phyloP scores from a whole-genome alignment of 30 jellyfish, hydroid and myxozoan genomes.

The Hydra vulgaris region DNA sequence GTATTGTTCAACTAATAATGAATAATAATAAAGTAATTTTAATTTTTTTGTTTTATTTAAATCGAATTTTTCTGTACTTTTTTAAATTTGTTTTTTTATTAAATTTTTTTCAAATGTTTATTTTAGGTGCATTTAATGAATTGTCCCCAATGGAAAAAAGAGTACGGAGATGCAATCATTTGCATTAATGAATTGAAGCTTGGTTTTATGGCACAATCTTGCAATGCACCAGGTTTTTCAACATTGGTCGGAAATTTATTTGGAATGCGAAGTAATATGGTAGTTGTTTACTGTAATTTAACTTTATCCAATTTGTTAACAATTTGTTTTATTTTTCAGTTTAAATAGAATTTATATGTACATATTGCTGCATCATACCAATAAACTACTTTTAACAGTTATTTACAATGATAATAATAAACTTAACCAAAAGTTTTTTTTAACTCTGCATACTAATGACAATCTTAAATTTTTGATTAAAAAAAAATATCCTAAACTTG shows the following conservation, averaged over 20 bases:
- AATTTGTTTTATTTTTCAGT: too few species aligned
- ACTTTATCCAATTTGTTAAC: too few species aligned
- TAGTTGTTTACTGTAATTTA: neutral
- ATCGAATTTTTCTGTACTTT: neutral
- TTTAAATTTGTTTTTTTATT: neutral
- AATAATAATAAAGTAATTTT: constrained; percentile 58
- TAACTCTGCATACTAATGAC: too few species aligned
- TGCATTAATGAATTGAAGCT: constrained; percentile 84
- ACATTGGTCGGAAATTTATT: constrained; percentile 73
- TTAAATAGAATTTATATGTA: too few species aligned
- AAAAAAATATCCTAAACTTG: too few species aligned
- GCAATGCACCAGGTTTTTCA: constrained; percentile 92
- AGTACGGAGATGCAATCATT: constrained; percentile 74
- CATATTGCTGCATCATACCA: too few species aligned
- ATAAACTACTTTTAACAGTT: too few species aligned
- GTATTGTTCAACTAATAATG: constrained; percentile 74
- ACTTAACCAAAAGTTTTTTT: too few species aligned
- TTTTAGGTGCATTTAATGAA: constrained; percentile 62
- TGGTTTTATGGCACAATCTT: constrained; percentile 86
- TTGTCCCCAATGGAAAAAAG: constrained; percentile 93
- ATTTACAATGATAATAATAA: too few species aligned
- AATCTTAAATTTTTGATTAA: too few species aligned
- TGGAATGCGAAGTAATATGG: constrained; percentile 90
- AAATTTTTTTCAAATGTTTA: neutral
- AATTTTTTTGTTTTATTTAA: neutral